Evolutionary conservation across 2,888 invertebrate species (phyloP), one percentile per base, ranked within the genome.

Genomic region (Apodemia zela): DNA sequence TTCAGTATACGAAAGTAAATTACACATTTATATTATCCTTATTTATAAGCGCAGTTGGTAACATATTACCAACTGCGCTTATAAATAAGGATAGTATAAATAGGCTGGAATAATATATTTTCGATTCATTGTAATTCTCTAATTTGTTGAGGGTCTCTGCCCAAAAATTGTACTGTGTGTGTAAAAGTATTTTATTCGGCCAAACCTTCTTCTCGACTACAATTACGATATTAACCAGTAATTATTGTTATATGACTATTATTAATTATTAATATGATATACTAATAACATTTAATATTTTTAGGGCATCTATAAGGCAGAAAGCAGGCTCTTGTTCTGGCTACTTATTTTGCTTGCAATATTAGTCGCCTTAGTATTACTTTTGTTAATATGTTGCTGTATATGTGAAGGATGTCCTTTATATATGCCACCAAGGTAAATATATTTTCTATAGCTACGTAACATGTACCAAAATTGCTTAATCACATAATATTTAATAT

Each of bases 321-420:
- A 96, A 73, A 96, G 95, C 77, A 93, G 94, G 72, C 85, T 94
- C 63, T 81, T 96, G 61, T 95, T 95, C 76, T 97, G 97, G 97
- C 81, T 97, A 25, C 86, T 97, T 62, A 95, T 97, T 70, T 83
- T 96, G 17, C 82, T 97, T 67, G 95, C 96, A 60, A 93, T 97
- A 35, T 82, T 97, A 67, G 93, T 97, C 70, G 93, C 97, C 0
- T 75, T 96, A 35, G 93, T 95, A 13, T 93, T 96, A 69, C 84
- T 96, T 65, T 92, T 95, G 62, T 89, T 97, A 60, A 93, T 97
- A 68, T 92, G 96, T 66, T 97, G 97, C 84, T 97, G 97, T 77
- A 95, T 97, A 69, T 97, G 97, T 78, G 95, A 96, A 72, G 95
- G 95, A 75, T 97, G 97, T 77, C 97, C 97, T n/a, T 93, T 96